Base-by-base conservation (phyloP, 92 coral and sea anemone species). In the Bergia sp. region DNA sequence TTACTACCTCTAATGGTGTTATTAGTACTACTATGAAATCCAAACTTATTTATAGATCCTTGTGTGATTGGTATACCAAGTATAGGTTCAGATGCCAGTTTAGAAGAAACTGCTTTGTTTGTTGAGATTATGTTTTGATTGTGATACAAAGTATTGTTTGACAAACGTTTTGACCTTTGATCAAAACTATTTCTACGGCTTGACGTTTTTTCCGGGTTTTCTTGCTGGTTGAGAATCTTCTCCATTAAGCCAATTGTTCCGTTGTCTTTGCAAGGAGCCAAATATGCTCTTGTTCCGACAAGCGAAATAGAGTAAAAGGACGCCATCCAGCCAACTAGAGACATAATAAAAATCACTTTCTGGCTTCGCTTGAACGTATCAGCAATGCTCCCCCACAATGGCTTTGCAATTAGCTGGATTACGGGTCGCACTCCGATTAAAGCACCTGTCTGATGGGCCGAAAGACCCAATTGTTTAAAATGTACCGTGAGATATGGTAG, bases 391-490 rank as follows among this genome's bases (percentile, higher is more conserved):
- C 98, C 99, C 98, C 98, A 96, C 92, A 93, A 74, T 44, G 97
- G 98, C 67, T 91, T 93, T 45, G 92, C 98, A 16, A 91, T 88
- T 75, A 96, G 90, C 49, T 95, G 96, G 49, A 96, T 88, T 79
- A 95, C 82, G 7, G 97, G 98, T 65, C 96, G 87, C 53, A 96
- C 92, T 11, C 99, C 99, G 15, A 96, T 92, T 58, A 96, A 82
- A 66, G 92, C 87, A 55, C 99, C 99, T 36, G 99, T 96, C 81
- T 96, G 96, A 5, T 86, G 95, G 9, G 99, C 98, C 2, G 99
- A 94, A 75, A 96, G 90, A 96, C 96, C 94, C 8, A 95, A 81
- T 84, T 96, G 99, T 91, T 96, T 96, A 86, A 95, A 96, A 92
- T 91, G 95, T 58, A 96, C 96, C 8, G 99, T 92, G 37, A 96